Percentiles rank a stretch among this genome's conserved stretches.
Conservation (phyloP, 2,888 invertebrate genomes). For the Scaptomyza caliginosa region DNA sequence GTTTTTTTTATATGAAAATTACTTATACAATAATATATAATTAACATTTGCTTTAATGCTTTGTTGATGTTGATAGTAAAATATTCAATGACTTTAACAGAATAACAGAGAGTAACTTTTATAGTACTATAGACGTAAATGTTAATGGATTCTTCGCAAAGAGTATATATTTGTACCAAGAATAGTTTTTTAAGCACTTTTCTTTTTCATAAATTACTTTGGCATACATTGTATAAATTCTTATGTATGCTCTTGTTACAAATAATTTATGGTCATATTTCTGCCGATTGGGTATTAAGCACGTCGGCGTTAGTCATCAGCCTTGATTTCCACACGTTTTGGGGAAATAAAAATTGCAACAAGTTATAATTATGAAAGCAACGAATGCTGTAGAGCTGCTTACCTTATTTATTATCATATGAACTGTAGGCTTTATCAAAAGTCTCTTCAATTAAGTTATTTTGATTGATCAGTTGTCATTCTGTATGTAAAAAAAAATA, state of each 20-base stretch:
- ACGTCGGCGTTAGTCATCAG: not conserved
- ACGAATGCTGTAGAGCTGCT: no score
- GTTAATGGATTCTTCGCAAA: no score
- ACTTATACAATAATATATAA: not conserved
- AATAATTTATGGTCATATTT: not conserved
- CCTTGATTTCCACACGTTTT: constrained; percentile 12
- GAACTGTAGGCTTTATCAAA: constrained; percentile 18
- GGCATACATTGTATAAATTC: no score
- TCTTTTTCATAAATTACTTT: no score
- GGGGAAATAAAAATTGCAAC: not conserved
- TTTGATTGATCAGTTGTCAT: constrained; percentile 18
- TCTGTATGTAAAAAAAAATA: no score
- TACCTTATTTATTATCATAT: constrained; percentile 45
- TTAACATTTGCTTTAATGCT: not conserved
- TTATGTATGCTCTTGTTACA: not conserved
- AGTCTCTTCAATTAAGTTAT: constrained; percentile 2
- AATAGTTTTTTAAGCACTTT: no score
- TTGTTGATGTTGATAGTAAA: not conserved
- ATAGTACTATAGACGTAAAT: not conserved
- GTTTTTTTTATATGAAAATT: not conserved
- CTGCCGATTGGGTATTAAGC: not conserved
- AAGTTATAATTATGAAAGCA: no score
- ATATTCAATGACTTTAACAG: not conserved
- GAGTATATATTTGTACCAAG: no score
- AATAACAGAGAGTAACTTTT: not conserved